Evolutionary conservation across 2,888 invertebrate genomes (phyloP).

Genomic region (Pocota personata): DNA sequence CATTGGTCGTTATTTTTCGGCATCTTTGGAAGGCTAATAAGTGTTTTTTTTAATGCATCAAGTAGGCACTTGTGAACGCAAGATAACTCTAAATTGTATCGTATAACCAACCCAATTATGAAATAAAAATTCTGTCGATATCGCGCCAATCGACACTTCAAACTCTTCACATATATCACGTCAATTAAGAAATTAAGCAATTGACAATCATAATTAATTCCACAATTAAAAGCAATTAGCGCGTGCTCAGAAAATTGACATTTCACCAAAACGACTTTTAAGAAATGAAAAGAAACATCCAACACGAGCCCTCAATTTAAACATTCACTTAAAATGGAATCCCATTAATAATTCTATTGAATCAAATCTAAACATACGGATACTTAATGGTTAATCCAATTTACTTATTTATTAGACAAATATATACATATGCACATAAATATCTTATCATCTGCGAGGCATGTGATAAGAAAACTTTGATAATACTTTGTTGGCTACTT

Average conservation of each 20-base stretch:
- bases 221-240: constrained; percentile 62
- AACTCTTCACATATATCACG: constrained; percentile 6
- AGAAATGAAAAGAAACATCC: neutral
- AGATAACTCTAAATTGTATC: neutral
- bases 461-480: neutral
- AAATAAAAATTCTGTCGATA: neutral
- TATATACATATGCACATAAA: neutral
- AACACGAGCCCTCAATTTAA: neutral
- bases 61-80: neutral
- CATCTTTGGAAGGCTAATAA: neutral
- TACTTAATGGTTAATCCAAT: neutral
- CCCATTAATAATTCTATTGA: neutral
- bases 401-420: neutral
- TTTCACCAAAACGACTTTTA: neutral
- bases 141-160: neutral
- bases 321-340: neutral
- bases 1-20: neutral
- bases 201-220: constrained; percentile 39
- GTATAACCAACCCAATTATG: neutral
- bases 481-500: neutral
- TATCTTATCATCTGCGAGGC: neutral
- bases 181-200: constrained; percentile 50
- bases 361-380: neutral
- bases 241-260: constrained; percentile 31
- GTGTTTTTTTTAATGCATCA: neutral